Evolutionary conservation across 2,888 invertebrate genomes (phyloP).

Genomic region (Brassicogethes aeneus): DNA sequence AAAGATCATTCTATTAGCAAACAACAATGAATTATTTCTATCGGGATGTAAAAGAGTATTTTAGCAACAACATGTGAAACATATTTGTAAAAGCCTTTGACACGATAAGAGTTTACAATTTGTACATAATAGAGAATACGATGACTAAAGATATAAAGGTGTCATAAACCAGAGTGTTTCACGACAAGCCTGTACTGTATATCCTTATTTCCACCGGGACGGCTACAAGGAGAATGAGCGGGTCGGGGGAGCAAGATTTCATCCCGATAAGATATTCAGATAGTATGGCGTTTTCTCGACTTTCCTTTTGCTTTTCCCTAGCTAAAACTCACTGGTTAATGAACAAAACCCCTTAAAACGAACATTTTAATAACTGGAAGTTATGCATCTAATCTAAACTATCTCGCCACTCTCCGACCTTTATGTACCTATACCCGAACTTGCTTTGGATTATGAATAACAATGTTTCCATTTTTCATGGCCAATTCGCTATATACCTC

Average conservation of each 20-base stretch:
- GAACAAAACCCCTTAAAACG: constrained; percentile 23
- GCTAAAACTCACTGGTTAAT: constrained; percentile 20
- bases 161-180: constrained; percentile 20
- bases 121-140: constrained; percentile 16
- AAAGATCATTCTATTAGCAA: no score
- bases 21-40: no score
- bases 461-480: constrained; percentile 13
- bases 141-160: constrained; percentile 14
- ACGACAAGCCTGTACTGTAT: constrained; percentile 8
- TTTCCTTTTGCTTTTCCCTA: constrained; percentile 13
- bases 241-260: neutral
- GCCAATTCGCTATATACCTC: no score
- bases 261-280: constrained; percentile 15
- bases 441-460: constrained; percentile 15
- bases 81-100: neutral
- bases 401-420: constrained; percentile 13
- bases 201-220: constrained; percentile 4
- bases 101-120: constrained; percentile 14
- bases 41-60: no score
- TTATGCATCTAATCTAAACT: constrained; percentile 23
- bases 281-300: constrained; percentile 8
- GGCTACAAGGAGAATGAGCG: neutral
- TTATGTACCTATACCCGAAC: constrained; percentile 12
- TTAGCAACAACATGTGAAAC: neutral
- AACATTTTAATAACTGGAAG: constrained; percentile 23